These are phyloP conservation scores for Zaprionus inermis DNA, from an alignment of 1,140 invertebrate genomes.

Conservation along the genomic window DNA sequence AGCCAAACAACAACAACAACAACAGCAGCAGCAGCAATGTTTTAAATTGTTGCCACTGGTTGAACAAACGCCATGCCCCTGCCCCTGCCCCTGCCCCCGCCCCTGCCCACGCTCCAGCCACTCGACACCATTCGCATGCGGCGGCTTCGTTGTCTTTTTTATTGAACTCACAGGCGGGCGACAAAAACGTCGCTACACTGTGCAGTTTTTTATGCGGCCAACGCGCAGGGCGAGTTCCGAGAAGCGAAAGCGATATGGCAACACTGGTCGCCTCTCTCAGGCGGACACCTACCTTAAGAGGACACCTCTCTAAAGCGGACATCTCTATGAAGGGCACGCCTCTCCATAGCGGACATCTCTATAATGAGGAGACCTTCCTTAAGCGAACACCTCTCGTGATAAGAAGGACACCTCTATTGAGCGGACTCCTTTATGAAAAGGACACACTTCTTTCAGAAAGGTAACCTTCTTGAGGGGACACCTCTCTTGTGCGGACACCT, in stretches of 20 bases:
- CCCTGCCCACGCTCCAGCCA: slow-evolving; percentile 15
- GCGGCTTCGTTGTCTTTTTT: slow-evolving; percentile 46
- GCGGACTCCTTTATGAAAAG: too few relatives aligned
- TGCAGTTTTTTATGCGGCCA: neutral
- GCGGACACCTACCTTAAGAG: too few relatives aligned
- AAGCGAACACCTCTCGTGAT: too few relatives aligned
- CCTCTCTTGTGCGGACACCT: too few relatives aligned
- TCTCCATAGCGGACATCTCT: too few relatives aligned
- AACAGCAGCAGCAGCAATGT: slow-evolving; percentile 29
- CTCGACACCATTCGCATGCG: slow-evolving; percentile 38
- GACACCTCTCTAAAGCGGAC: too few relatives aligned
- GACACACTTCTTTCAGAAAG: too few relatives aligned
- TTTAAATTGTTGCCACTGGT: slow-evolving; percentile 75
- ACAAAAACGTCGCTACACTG: slow-evolving; percentile 44
- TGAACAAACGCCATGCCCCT: slow-evolving; percentile 56
- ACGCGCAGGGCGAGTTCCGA: neutral
- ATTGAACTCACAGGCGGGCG: slow-evolving; percentile 56
- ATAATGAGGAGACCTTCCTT: too few relatives aligned
- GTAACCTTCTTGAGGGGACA: too few relatives aligned
- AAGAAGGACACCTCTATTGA: too few relatives aligned
- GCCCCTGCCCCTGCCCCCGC: slow-evolving; percentile 25
- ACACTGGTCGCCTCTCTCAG: too few relatives aligned
- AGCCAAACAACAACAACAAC: slow-evolving; percentile 32
- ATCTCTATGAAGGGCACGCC: too few relatives aligned
- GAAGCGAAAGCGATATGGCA: neutral